Conservation (phyloP, 2,888 invertebrate genomes). For the Nemapogon koenigi region DNA sequence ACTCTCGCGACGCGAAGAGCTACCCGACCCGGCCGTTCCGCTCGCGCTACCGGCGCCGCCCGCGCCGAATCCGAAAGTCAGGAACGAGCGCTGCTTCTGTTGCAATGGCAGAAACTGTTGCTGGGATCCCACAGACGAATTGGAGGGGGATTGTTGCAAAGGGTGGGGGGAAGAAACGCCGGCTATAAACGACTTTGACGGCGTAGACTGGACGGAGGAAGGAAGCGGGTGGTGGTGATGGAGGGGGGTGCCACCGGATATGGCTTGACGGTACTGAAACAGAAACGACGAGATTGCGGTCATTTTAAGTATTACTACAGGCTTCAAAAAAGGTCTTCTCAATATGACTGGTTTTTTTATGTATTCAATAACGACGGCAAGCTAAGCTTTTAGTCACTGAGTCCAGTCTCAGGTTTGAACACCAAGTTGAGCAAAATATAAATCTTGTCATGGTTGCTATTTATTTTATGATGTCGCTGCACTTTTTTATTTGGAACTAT, state of each 20-base stretch:
- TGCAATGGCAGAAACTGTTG: constrained; percentile 73
- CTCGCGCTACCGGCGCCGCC: constrained; percentile 56
- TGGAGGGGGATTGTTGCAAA: constrained; percentile 51
- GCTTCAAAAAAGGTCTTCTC: too few relatives aligned
- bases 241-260: constrained; percentile 65
- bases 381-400: too few relatives aligned
- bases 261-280: constrained; percentile 87
- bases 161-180: constrained; percentile 32
- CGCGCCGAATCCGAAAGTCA: constrained; percentile 96
- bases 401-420: too few relatives aligned
- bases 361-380: too few relatives aligned
- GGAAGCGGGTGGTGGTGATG: constrained; percentile 48
- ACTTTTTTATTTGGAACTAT: too few relatives aligned
- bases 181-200: constrained; percentile 68
- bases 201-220: constrained; percentile 68
- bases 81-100: constrained; percentile 98
- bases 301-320: too few relatives aligned
- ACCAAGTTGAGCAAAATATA: too few relatives aligned
- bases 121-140: constrained; percentile 55
- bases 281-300: constrained; percentile 12
- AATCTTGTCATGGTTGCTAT: too few relatives aligned
- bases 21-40: constrained; percentile 68
- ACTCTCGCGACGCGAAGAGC: constrained; percentile 85
- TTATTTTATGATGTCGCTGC: too few relatives aligned
- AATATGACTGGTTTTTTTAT: too few relatives aligned